Evolutionary conservation across 2,113 vertebrate genomes (phyloP).

Genomic region (Pachyramphus minor): DNA sequence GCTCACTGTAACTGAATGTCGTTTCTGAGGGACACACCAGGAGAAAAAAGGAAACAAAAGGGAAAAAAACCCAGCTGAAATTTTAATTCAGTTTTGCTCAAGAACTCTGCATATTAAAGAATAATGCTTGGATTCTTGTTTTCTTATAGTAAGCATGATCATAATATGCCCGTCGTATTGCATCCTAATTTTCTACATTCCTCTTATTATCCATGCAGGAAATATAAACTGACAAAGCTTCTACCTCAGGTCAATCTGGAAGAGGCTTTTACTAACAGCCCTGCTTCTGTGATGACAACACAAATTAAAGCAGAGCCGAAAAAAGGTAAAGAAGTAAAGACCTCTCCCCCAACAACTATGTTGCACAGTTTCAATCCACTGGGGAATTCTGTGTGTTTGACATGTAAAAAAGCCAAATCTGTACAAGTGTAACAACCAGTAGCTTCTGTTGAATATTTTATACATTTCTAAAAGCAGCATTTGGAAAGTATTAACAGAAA

Average conservation of each 20-base stretch:
- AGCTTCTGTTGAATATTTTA: neutral
- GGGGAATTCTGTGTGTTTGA: neutral
- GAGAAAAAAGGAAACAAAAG: neutral
- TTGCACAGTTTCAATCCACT: neutral
- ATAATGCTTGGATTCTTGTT: neutral
- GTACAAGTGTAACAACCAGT: neutral
- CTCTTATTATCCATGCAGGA: neutral
- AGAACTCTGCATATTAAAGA: neutral
- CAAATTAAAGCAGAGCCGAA: neutral
- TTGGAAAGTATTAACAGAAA: neutral
- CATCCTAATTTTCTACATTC: neutral
- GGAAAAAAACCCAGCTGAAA: neutral
- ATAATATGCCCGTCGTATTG: neutral
- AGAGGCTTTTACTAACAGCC: neutral
- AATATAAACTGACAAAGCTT: neutral
- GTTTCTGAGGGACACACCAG: neutral
- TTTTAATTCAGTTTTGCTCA: neutral
- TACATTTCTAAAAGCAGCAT: neutral
- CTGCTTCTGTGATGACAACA: neutral
- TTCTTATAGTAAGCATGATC: neutral
- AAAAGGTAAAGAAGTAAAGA: neutral
- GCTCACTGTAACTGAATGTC: neutral
- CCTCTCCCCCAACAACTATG: neutral
- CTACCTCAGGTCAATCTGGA: neutral
- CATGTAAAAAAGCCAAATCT: neutral